Evolutionary conservation across 2,797 vertebrate species (phyloP), one percentile per base, ranked within the genome.

Genomic region (Eleutherodactylus coqui): DNA sequence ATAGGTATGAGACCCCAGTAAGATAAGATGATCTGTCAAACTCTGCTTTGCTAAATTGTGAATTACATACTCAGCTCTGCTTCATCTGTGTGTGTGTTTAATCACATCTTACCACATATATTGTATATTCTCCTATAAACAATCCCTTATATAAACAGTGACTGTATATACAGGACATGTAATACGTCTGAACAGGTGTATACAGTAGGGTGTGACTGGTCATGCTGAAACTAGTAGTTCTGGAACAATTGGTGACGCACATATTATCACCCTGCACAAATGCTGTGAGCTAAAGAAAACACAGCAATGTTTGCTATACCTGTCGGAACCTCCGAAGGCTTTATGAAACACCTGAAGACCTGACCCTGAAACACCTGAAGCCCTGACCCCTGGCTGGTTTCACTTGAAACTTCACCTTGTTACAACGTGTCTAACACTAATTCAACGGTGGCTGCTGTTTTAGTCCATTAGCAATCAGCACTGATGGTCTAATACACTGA

Each of bases 361-460:
- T 80, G 49, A n/a, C n/a, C n/a, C n/a, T 75, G 73, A 75, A 27
- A 19, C 32, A 27, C 41, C 34, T 29, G 43, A 13, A 53, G 29
- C 64, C 38, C 29, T 80, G 49, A 49, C 27, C 75, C 77, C 41
- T 60, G 21, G 75, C 84, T 60, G 43, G 85, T 86, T 86, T 86
- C 85, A 64, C 55, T 60, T 60, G 85, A 86, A 86, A 86, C 85
- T 81, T 81, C 32, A 5, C 41, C 70, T 75, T 75, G 70, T 79
- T 34, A 81, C 24, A 67, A 81, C 53, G 17, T 72, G 84, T 70
- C 49, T 81, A 49, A 72, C 38, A 85, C 76, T 72, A 10, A 72
- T 43, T 55, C 41, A 80, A 8, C 75, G 32, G 27, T 53, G 47
- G 62, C n/a, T 62, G 47, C 75, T 55, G 47, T 55, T 41, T 38